These are phyloP conservation scores for Enhydra lutris DNA, from an alignment of 2,113 vertebrate genomes.

Conservation along the genomic window DNA sequence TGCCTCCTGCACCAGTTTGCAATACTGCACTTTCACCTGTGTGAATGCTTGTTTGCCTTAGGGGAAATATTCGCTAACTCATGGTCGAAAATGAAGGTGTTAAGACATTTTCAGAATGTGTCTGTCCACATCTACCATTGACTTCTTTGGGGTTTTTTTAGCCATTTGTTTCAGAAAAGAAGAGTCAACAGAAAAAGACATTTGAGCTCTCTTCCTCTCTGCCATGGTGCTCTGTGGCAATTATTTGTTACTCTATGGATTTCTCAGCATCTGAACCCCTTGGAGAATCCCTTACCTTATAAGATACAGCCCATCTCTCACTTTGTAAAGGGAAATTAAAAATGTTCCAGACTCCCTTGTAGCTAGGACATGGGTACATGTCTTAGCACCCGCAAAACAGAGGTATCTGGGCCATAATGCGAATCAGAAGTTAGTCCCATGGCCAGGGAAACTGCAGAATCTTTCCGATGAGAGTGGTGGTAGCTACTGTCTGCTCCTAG, in stretches of 20 bases:
- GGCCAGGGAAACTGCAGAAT: neutral
- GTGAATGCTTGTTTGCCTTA: neutral
- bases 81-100: neutral
- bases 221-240: neutral
- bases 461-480: neutral
- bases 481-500: accelerated
- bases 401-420: accelerated
- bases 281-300: neutral
- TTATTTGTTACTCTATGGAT: neutral
- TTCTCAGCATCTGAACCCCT: neutral
- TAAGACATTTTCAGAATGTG: neutral
- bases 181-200: neutral
- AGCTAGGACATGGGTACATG: neutral
- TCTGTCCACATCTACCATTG: neutral
- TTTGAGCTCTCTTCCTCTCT: neutral
- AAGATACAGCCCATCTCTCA: neutral
- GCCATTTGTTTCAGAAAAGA: neutral
- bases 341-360: neutral
- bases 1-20: neutral
- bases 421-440: neutral
- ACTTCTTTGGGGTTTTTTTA: neutral
- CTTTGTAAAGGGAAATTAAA: neutral
- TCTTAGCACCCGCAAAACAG: neutral
- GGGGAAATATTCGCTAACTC: neutral
- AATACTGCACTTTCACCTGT: accelerated